phyloP scores from a whole-genome alignment of 2,888 invertebrate species.

The Heliconius ismenius region DNA sequence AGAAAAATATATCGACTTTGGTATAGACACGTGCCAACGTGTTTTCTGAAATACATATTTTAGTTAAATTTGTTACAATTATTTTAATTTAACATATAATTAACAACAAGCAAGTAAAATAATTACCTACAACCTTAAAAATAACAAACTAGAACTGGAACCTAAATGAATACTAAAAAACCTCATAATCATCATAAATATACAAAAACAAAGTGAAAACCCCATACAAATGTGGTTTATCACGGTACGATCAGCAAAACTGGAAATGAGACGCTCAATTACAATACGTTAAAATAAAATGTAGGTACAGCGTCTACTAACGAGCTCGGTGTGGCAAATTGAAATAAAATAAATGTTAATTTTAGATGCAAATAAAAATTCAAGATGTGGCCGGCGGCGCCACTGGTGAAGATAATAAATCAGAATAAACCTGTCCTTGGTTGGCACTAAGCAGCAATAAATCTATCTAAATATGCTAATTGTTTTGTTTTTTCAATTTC shows the following conservation, averaged over 20 bases:
- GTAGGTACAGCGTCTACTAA: conserved; percentile 29
- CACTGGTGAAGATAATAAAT: conserved; percentile 50
- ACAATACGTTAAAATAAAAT: conserved; percentile 39
- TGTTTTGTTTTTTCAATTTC: not conserved
- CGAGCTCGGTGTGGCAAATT: conserved; percentile 44
- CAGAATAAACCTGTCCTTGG: conserved; percentile 38
- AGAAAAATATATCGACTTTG: no score
- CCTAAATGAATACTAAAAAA: not conserved
- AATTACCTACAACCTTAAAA: not conserved
- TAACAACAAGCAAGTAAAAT: not conserved
- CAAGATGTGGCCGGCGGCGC: conserved; percentile 53
- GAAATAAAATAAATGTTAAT: conserved; percentile 52
- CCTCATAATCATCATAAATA: not conserved
- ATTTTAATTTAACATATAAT: not conserved
- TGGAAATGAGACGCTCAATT: conserved; percentile 39
- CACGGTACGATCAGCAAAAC: conserved; percentile 24
- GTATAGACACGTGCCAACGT: no score
- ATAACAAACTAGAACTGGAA: not conserved
- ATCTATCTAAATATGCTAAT: conserved; percentile 29
- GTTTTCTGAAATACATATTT: no score
- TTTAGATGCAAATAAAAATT: conserved; percentile 56
- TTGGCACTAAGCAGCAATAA: conserved; percentile 30
- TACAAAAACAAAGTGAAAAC: not conserved
- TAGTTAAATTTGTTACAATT: no score
- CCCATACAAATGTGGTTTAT: not conserved